A percentile compares a stretch with the other conserved stretches of the same genome.
Conservation (phyloP, 2,888 invertebrate species). For the Philaethria dido region DNA sequence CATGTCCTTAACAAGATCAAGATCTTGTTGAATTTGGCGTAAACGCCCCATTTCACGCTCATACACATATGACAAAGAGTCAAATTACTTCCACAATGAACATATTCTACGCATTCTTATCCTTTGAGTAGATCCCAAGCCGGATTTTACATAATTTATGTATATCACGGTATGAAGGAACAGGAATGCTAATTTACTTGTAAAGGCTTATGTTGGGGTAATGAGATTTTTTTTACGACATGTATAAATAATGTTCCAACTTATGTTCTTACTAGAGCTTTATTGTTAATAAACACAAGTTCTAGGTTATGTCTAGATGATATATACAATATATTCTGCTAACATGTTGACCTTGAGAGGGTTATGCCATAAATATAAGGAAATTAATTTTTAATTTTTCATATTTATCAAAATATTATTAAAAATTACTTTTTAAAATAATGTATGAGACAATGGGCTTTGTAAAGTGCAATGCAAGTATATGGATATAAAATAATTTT, state of each 20-base stretch:
- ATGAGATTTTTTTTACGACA: constrained; percentile 2
- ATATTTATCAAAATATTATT: too few species aligned
- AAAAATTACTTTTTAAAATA: too few species aligned
- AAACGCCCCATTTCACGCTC: constrained; percentile 9
- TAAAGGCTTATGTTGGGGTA: background rate
- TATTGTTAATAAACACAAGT: too few species aligned
- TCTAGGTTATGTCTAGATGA: background rate
- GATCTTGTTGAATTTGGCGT: background rate
- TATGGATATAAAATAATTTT: too few species aligned
- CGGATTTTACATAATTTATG: constrained; percentile 25
- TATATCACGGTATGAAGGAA: constrained; percentile 5
- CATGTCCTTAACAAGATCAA: background rate
- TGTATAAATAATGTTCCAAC: background rate
- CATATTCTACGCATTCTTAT: constrained; percentile 26
- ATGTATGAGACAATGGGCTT: too few species aligned
- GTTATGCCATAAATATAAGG: too few species aligned
- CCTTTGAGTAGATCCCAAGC: constrained; percentile 22
- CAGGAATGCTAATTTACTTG: constrained; percentile 16
- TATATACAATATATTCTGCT: too few species aligned
- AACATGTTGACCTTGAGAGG: too few species aligned
- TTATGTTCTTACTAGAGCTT: background rate
- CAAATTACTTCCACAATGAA: constrained; percentile 33
- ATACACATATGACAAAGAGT: constrained; percentile 33
- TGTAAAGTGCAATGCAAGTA: too few species aligned
- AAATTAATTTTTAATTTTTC: too few species aligned